Percentiles rank a stretch among this genome's conserved stretches.
phyloP scores from a whole-genome alignment of 1,140 invertebrate species.

The Periplaneta americana region DNA sequence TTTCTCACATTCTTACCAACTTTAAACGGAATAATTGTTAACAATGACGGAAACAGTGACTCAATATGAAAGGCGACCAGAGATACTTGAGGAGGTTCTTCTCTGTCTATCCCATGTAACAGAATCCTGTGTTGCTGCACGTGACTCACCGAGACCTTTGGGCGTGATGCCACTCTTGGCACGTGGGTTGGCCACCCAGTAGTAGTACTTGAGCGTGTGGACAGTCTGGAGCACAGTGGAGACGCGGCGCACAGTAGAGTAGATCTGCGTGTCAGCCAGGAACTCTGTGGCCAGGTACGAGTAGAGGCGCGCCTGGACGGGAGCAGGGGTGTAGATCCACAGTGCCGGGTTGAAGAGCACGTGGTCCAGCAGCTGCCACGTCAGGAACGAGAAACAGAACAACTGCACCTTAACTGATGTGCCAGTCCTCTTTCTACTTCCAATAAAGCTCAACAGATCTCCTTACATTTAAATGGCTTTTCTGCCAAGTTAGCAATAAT shows the following conservation, averaged over 20 bases:
- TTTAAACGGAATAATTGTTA: too few relatives aligned
- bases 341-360: conserved; percentile 97
- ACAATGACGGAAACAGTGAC: too few relatives aligned
- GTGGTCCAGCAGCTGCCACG: conserved; percentile 95
- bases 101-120: too few relatives aligned
- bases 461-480: background rate
- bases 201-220: conserved; percentile 98
- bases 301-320: conserved; percentile 94
- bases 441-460: background rate
- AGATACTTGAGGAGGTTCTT: too few relatives aligned
- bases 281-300: conserved; percentile 97
- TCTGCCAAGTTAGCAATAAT: too few relatives aligned
- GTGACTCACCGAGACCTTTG: conserved; percentile 80
- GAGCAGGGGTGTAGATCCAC: conserved; percentile 96
- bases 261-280: conserved; percentile 94
- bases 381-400: conserved; percentile 71
- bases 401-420: conserved; percentile 51
- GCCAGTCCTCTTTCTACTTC: conserved; percentile 8
- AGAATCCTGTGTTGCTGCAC: too few relatives aligned
- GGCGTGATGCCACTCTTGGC: conserved; percentile 91
- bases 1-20: too few relatives aligned
- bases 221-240: conserved; percentile 97
- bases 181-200: conserved; percentile 95
- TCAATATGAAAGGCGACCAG: too few relatives aligned
- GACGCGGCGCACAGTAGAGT: conserved; percentile 92